phyloP scores from a whole-genome alignment of 2,888 invertebrate genomes.

The Philereme vetulata region DNA sequence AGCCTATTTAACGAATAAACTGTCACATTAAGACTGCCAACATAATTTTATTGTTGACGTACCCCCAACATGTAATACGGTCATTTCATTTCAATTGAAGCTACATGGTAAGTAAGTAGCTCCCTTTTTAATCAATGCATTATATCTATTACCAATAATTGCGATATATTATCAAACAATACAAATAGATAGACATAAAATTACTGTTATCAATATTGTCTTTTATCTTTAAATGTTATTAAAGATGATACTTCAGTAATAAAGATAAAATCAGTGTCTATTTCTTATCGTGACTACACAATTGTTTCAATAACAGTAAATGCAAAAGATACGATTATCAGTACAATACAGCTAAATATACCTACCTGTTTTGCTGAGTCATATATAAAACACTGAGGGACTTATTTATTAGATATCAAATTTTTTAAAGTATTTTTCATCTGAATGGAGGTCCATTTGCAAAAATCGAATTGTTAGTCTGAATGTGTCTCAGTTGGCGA shows the following conservation, averaged over 20 bases:
- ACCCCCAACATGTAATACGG: slow-evolving; percentile 58
- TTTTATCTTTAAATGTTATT: slow-evolving; percentile 74
- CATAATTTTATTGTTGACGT: slow-evolving; percentile 55
- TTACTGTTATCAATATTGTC: slow-evolving; percentile 76
- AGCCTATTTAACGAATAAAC: slow-evolving; percentile 66
- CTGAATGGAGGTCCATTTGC: slow-evolving; percentile 46
- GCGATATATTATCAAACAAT: slow-evolving; percentile 78
- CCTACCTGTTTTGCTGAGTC: slow-evolving; percentile 4
- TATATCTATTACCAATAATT: slow-evolving; percentile 64
- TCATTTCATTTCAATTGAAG: slow-evolving; percentile 62
- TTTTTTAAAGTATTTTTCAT: slow-evolving; percentile 26
- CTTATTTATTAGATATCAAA: slow-evolving; percentile 4
- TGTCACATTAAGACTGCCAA: slow-evolving; percentile 59
- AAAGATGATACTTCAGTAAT: slow-evolving; percentile 66
- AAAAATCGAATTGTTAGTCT: slow-evolving; percentile 37
- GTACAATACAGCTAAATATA: slow-evolving; percentile 16
- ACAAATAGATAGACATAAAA: slow-evolving; percentile 74
- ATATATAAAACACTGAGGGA: neutral
- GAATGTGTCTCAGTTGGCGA: slow-evolving; percentile 56
- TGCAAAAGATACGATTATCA: slow-evolving; percentile 58
- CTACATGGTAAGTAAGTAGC: slow-evolving; percentile 40
- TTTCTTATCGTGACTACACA: slow-evolving; percentile 51
- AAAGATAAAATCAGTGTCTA: slow-evolving; percentile 70
- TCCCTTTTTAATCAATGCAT: slow-evolving; percentile 57
- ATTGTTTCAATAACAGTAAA: slow-evolving; percentile 48